A percentile compares a stretch with the other conserved stretches of the same genome.
phyloP scores from a whole-genome alignment of 2,113 vertebrate genomes.

The Callocephalon fimbriatum region DNA sequence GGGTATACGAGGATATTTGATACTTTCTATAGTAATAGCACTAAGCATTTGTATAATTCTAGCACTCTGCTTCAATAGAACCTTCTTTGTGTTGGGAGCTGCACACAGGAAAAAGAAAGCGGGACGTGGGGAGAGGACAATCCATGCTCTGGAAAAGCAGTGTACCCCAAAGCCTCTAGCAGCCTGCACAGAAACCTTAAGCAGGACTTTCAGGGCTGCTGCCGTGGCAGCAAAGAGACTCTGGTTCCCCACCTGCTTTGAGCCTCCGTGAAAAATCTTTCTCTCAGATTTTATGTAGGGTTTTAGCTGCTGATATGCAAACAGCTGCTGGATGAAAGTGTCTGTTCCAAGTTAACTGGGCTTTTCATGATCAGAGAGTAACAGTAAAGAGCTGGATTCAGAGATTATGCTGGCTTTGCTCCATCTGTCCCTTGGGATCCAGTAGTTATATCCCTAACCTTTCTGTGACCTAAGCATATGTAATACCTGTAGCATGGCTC shows the following conservation, averaged over 20 bases:
- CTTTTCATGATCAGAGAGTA: conserved; percentile 25
- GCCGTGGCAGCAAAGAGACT: not conserved
- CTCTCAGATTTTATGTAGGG: not conserved
- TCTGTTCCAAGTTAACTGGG: not conserved
- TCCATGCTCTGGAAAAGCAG: not conserved
- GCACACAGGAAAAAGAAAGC: not conserved
- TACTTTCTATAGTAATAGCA: not conserved
- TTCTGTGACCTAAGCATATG: not conserved
- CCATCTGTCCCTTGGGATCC: conserved; percentile 7
- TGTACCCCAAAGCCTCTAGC: not conserved
- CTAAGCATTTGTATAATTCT: not conserved
- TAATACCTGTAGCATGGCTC: not conserved
- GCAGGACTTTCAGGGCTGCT: not conserved
- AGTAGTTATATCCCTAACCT: not conserved
- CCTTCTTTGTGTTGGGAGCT: not conserved
- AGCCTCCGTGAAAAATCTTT: not conserved
- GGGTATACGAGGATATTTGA: not conserved
- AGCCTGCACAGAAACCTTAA: not conserved
- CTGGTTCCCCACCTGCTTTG: not conserved
- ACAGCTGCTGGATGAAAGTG: not conserved
- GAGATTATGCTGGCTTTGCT: conserved; percentile 22
- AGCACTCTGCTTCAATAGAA: not conserved
- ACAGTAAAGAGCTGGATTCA: not conserved
- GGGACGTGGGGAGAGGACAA: not conserved
- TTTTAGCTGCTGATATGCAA: not conserved